These are phyloP conservation scores for Potamarius usumacintae DNA, from an alignment of 2,113 vertebrate species.

Conservation along the genomic window DNA sequence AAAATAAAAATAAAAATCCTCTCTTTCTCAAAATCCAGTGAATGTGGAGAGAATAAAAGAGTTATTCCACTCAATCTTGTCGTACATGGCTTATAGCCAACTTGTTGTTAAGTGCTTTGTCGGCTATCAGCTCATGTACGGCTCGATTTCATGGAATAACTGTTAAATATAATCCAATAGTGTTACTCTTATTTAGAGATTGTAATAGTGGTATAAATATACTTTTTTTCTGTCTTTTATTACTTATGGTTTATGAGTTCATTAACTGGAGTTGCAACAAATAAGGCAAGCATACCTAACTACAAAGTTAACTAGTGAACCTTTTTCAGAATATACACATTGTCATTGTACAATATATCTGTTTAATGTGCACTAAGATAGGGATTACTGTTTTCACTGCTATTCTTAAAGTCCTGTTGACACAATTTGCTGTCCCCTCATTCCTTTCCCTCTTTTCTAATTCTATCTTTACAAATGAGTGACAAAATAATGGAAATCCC, in stretches of 20 bases:
- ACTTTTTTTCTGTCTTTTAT: neutral
- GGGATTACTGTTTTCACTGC: neutral
- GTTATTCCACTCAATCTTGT: too few relatives aligned
- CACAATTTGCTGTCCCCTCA: neutral
- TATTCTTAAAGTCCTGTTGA: neutral
- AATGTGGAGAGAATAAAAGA: too few relatives aligned
- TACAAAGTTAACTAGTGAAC: neutral
- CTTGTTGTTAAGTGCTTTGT: too few relatives aligned
- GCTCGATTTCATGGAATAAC: too few relatives aligned
- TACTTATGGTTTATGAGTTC: neutral
- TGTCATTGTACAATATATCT: neutral
- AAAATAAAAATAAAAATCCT: too few relatives aligned
- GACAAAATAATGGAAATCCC: neutral
- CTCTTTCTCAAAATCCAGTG: too few relatives aligned
- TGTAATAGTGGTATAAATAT: neutral
- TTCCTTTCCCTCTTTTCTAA: neutral
- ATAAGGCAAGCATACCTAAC: neutral
- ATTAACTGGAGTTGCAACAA: neutral
- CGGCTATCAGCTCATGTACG: too few relatives aligned
- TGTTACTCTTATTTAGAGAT: neutral
- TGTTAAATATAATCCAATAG: neutral
- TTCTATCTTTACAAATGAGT: neutral
- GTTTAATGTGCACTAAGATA: neutral
- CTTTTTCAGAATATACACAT: neutral
- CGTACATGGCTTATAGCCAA: too few relatives aligned